phyloP scores from a whole-genome alignment of 2,113 vertebrate species.

The Octodon degus region DNA sequence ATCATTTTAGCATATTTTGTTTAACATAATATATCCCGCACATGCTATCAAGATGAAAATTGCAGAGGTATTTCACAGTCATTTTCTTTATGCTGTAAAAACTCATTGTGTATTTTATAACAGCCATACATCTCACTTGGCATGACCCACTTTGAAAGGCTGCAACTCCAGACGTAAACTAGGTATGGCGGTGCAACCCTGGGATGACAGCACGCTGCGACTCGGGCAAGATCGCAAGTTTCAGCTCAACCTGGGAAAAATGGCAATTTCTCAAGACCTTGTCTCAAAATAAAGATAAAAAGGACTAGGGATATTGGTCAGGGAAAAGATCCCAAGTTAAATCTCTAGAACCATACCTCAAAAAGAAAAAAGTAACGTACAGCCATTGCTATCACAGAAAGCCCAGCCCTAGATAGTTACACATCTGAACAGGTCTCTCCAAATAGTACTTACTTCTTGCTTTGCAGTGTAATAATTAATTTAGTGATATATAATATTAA shows the following conservation, averaged over 20 bases:
- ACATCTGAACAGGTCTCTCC: neutral
- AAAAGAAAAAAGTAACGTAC: neutral
- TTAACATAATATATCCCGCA: constrained; percentile 4
- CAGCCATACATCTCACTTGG: neutral
- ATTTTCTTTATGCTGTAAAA: constrained; percentile 30
- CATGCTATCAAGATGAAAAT: neutral
- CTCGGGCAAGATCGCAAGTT: neutral
- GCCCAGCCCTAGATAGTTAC: neutral
- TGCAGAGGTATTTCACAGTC: neutral
- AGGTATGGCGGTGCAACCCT: neutral
- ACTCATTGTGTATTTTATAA: neutral
- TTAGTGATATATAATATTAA: neutral
- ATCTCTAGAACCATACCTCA: neutral
- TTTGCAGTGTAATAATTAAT: constrained; percentile 39
- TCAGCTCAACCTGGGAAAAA: neutral
- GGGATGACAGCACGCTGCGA: neutral
- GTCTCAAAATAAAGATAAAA: neutral
- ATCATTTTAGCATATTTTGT: constrained; percentile 13
- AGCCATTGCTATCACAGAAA: neutral
- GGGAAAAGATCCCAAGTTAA: neutral
- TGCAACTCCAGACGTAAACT: neutral
- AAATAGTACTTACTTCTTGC: neutral
- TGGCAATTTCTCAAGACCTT: neutral
- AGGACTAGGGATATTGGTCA: neutral
- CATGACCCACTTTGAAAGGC: neutral